Base-by-base conservation (phyloP, 1,140 invertebrate species). In the Drosophila truncata region DNA sequence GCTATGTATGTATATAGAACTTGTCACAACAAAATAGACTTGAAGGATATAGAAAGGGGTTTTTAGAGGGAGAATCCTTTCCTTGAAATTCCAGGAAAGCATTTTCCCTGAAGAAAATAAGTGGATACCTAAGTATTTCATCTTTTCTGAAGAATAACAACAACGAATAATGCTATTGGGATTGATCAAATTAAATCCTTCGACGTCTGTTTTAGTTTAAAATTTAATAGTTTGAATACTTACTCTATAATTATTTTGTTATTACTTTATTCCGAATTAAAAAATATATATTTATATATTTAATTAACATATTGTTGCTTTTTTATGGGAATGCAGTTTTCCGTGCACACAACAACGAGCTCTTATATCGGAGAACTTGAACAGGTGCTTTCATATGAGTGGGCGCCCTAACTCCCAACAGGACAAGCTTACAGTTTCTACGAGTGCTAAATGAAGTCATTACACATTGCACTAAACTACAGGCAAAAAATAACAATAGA, bases 401-500 rank as follows among this genome's bases (percentile, higher is more conserved):
- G 59, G 64, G 42, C 31, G 27, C 16, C 46, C 27, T 44, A 49
- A 31, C 46, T 39, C 25, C 50, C 41, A 18, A 33, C 41, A 55
- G 16, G 20, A 46, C 37, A 29, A 35, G 44, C 25, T 54, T 57
- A 14, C 49, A 49, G 62, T 49, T 64, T 35, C 20, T 66, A 61
- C 59, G 66, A 65, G 71, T 42, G 58, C 67, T 62, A 77, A 82
- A 82, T 87, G 80, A 87, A 87, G 76, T 76, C 83, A 80, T 80
- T 72, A 54, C 46, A 77, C 63, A 49, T 20, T 71, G 46, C 31
- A 37, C 52, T 54, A 20, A 35, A 54, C 31, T 54, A 23, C 20
- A 60, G 41, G 64, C 25, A 29, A 25, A 52, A 84, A 80, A 71
- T 61, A 65, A 47, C 58, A 52, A 33, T 13, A 23, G 13, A 29